Percentiles rank a stretch among this genome's conserved stretches.
Conservation (phyloP, 1,140 invertebrate genomes). For the Teleopsis dalmanni region DNA sequence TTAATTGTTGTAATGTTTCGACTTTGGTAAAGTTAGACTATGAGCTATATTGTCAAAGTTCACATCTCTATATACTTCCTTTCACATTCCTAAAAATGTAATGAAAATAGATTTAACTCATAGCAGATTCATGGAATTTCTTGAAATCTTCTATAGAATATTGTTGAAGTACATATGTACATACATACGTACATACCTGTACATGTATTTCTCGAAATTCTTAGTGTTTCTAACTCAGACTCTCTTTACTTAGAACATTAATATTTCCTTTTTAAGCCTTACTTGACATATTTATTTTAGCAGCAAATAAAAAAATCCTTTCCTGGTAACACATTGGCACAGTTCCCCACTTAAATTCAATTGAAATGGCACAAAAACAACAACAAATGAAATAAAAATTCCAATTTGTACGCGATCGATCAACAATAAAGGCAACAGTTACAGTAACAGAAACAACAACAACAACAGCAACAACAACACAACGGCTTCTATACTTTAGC, state of each 20-base stretch:
- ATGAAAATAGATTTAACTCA: neutral
- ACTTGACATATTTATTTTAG: conserved; percentile 6
- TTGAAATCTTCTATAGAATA: neutral
- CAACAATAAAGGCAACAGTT: neutral
- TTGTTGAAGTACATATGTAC: neutral
- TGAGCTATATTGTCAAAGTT: neutral
- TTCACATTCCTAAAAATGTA: neutral
- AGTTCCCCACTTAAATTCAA: conserved; percentile 11
- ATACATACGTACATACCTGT: neutral
- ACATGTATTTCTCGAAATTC: no score
- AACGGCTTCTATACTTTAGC: no score
- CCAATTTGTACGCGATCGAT: neutral
- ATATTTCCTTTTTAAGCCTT: conserved; percentile 6
- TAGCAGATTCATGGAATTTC: neutral
- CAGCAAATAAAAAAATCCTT: neutral
- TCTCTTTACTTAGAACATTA: neutral
- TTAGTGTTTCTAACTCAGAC: neutral
- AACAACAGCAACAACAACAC: neutral
- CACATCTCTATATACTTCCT: neutral
- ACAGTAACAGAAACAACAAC: neutral
- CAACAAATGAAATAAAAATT: neutral
- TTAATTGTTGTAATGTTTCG: no score
- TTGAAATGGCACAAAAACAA: conserved; percentile 2
- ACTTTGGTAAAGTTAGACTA: neutral
- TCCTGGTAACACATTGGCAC: conserved; percentile 16